A percentile compares a stretch with the other conserved stretches of the same genome.
Evolutionary conservation across 2,888 invertebrate genomes (phyloP).

Genomic region (Caenorhabditis wallacei): DNA sequence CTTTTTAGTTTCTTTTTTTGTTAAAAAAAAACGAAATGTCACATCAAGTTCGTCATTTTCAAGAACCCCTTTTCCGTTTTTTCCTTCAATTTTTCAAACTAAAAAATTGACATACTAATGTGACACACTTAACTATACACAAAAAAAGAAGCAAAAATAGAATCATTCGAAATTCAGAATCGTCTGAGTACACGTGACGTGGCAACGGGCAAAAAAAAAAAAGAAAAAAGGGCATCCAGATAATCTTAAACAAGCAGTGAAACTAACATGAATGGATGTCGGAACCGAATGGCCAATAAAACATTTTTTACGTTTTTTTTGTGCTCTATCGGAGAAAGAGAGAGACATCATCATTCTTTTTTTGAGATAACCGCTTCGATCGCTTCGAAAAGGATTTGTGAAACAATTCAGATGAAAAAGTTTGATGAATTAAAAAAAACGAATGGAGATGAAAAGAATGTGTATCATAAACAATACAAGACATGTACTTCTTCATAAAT

Average conservation of each 20-base stretch:
- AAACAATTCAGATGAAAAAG: slow-evolving; percentile 9
- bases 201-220: background rate
- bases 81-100: background rate
- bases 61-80: slow-evolving; percentile 15
- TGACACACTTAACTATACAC: background rate
- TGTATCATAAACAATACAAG: slow-evolving; percentile 24
- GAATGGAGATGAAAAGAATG: background rate
- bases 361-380: background rate
- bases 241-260: slow-evolving; percentile 1
- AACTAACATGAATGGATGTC: slow-evolving; percentile 30
- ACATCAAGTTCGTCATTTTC: slow-evolving; percentile 25
- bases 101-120: slow-evolving; percentile 29
- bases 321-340: slow-evolving; percentile 17
- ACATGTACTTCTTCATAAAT: slow-evolving; percentile 34
- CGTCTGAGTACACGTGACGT: background rate
- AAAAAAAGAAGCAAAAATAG: slow-evolving; percentile 1
- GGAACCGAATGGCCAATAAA: slow-evolving; percentile 56
- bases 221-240: background rate
- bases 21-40: slow-evolving; percentile 12
- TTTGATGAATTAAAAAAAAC: slow-evolving; percentile 4
- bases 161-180: background rate
- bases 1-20: background rate
- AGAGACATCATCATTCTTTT: slow-evolving; percentile 7
- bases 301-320: slow-evolving; percentile 36
- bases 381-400: slow-evolving; percentile 14